Conservation (phyloP, 2,797 vertebrate genomes). For the Meda fulgida region DNA sequence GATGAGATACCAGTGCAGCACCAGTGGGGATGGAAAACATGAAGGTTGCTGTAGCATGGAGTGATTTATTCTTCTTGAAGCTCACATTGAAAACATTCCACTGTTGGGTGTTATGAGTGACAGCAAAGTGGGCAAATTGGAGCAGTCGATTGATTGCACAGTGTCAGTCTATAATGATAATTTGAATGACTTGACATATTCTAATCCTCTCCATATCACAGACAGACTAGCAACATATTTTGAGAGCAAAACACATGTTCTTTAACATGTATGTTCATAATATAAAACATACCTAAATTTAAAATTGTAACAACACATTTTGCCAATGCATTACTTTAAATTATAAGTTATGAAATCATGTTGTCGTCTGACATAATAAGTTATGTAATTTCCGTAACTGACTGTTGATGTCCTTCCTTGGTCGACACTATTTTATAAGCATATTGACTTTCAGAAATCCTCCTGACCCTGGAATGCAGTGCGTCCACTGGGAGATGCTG, state of each 20-base stretch:
- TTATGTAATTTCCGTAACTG: neutral
- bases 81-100: constrained; percentile 34
- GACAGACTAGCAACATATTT: neutral
- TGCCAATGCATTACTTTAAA: neutral
- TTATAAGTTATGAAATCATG: neutral
- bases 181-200: neutral
- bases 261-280: neutral
- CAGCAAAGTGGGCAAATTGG: neutral
- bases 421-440: constrained; percentile 26
- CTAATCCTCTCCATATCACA: neutral
- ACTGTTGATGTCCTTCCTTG: neutral
- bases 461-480: constrained; percentile 11
- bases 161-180: neutral
- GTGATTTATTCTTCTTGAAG: constrained; percentile 47
- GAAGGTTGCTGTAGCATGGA: constrained; percentile 18
- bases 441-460: constrained; percentile 49
- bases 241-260: neutral
- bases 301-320: neutral
- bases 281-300: neutral
- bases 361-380: neutral
- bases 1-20: constrained; percentile 16
- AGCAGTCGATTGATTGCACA: neutral
- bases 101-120: constrained; percentile 17
- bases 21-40: neutral
- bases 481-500: constrained; percentile 6